Evolutionary conservation across 2,797 vertebrate species (phyloP).

Genomic region (Pangasius macronema): DNA sequence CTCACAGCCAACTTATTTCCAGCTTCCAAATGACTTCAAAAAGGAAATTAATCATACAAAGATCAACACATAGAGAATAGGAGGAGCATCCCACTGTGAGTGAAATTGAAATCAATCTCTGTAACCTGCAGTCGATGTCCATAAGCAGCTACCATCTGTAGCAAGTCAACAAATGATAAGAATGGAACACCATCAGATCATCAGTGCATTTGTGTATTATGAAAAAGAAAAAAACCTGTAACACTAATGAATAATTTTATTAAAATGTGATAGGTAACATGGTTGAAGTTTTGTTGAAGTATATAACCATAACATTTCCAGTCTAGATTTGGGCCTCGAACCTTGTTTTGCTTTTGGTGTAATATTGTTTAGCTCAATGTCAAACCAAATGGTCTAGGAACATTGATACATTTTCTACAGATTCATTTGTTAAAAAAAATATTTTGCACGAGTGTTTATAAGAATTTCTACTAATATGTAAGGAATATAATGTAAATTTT

Average conservation of each 20-base stretch:
- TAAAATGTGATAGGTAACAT: not conserved
- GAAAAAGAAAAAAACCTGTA: not conserved
- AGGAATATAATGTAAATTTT: not conserved
- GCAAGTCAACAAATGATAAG: conserved; percentile 37
- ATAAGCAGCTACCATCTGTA: conserved; percentile 50
- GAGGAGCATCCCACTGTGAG: conserved; percentile 38
- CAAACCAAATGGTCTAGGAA: not conserved
- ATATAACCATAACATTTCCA: not conserved
- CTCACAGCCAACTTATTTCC: not conserved
- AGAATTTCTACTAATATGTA: not conserved
- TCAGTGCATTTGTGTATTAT: not conserved
- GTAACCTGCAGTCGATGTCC: conserved; percentile 28
- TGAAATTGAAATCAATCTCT: conserved; percentile 55
- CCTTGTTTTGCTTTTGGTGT: not conserved
- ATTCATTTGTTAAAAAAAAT: not conserved
- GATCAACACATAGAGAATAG: conserved; percentile 32
- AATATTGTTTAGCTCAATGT: not conserved
- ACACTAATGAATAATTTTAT: not conserved
- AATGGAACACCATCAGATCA: conserved; percentile 26
- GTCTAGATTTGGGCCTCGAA: not conserved
- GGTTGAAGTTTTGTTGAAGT: not conserved
- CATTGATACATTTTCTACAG: not conserved
- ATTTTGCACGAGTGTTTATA: not conserved
- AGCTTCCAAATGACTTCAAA: conserved; percentile 26
- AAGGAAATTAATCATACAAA: conserved; percentile 17